Base-by-base conservation (phyloP, 2,113 vertebrate species). In the Melanerpes formicivorus region DNA sequence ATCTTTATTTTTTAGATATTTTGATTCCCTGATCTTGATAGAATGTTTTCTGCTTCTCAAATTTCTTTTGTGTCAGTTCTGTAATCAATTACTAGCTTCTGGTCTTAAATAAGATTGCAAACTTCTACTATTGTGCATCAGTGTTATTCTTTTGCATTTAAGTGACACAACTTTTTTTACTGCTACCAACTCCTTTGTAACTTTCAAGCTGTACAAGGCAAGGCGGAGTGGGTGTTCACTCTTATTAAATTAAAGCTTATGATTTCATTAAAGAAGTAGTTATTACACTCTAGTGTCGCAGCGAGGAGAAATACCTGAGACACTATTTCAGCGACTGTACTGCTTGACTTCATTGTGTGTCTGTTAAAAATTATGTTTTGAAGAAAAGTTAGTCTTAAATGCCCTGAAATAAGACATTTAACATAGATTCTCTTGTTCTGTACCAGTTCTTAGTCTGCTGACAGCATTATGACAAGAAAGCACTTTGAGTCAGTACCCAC, bases 401-500 rank as follows among this genome's bases (percentile, higher is more conserved):
- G 5, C 9, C n/a, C 25, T 73, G 48, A 10, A 90, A 85, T 25
- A 66, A 75, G 63, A 46, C 6, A 58, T 72, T 87, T 81, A 25
- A 89, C 91, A 75, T 34, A 73, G 25, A n/a, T 77, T 87, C 8
- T 80, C 27, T 29, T 55, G 29, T 66, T 90, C 60, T 74, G 11
- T 63, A 59, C 11, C 29, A 46, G 12, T 81, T 85, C 46, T 80
- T 87, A 78, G 30, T 79, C 62, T 55, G 29, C 25, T 83, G 82
- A 58, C 19, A 44, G 9, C 23, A 62, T 11, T 40, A 19, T 77
- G 55, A 73, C 40, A 48, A 66, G 50, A 66, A 93, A 70, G 3
- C 0, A 0, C 29, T 26, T 40, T 74, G n/a, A 72, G n/a, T 80
- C 52, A 71, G 27, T n/a, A 80, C 3, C 13, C 0, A 0, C 27